Percentiles rank a stretch among this genome's conserved stretches.
These are phyloP conservation scores for Pseudonaja textilis DNA, from an alignment of 2,113 vertebrate genomes.

Conservation along the genomic window DNA sequence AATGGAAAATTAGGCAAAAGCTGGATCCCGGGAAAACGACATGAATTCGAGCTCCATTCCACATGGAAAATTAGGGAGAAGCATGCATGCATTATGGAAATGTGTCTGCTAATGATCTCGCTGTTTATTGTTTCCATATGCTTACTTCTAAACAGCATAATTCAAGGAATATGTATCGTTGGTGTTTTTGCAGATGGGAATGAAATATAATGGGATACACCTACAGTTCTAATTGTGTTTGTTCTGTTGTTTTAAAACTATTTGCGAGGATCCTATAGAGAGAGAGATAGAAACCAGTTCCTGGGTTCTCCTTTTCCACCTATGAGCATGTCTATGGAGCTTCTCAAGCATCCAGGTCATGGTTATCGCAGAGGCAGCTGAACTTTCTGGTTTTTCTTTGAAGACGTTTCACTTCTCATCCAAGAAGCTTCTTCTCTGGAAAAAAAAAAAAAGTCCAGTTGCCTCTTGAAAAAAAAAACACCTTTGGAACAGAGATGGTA, in stretches of 20 bases:
- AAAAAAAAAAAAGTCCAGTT: too few relatives aligned
- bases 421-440: too few relatives aligned
- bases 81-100: conserved; percentile 68
- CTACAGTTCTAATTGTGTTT: conserved; percentile 21
- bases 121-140: conserved; percentile 69
- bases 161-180: conserved; percentile 49
- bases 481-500: too few relatives aligned
- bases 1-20: conserved; percentile 54
- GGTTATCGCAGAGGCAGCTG: too few relatives aligned
- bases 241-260: conserved; percentile 21
- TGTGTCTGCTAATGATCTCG: conserved; percentile 58
- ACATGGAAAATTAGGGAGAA: conserved; percentile 66
- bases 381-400: too few relatives aligned
- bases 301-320: background rate
- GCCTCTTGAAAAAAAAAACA: too few relatives aligned
- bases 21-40: conserved; percentile 59
- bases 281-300: background rate
- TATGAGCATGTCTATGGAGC: background rate
- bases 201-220: conserved; percentile 31
- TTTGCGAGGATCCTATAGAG: rapidly evolving
- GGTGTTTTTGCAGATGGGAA: conserved; percentile 48
- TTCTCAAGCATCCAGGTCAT: too few relatives aligned
- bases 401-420: too few relatives aligned
- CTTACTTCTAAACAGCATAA: conserved; percentile 67
- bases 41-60: conserved; percentile 62